phyloP scores from a whole-genome alignment of 2,113 vertebrate species.

The Nibea coibor region DNA sequence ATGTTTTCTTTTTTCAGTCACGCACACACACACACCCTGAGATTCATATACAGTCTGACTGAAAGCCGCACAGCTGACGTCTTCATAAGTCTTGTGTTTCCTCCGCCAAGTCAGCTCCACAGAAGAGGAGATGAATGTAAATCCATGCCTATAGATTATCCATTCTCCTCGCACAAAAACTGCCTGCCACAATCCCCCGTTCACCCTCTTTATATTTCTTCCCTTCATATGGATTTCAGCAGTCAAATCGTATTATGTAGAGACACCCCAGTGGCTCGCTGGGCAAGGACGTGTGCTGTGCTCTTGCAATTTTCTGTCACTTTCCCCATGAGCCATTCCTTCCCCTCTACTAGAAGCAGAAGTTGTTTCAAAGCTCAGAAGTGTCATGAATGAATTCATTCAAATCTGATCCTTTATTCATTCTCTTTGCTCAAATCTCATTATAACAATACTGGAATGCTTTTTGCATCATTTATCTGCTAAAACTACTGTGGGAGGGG shows the following conservation, averaged over 20 bases:
- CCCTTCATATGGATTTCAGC: slow-evolving; percentile 66
- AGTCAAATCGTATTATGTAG: slow-evolving; percentile 62
- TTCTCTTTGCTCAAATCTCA: slow-evolving; percentile 9
- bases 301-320: slow-evolving; percentile 3
- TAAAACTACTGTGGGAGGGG: not conserved
- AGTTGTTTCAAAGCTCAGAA: slow-evolving; percentile 7
- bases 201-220: slow-evolving; percentile 54
- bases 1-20: not conserved
- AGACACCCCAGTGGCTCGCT: slow-evolving; percentile 40
- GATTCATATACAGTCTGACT: slow-evolving; percentile 39
- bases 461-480: slow-evolving; percentile 3
- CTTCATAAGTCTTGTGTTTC: slow-evolving; percentile 57
- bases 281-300: slow-evolving; percentile 22
- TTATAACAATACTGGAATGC: not conserved
- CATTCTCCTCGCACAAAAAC: slow-evolving; percentile 68
- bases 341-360: not conserved
- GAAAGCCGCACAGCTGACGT: slow-evolving; percentile 51
- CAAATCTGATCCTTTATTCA: not conserved
- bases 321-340: not conserved
- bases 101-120: slow-evolving; percentile 62
- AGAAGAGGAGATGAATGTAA: slow-evolving; percentile 72
- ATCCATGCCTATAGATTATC: slow-evolving; percentile 78
- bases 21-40: not conserved
- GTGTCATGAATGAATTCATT: not conserved
- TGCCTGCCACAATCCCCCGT: slow-evolving; percentile 52